Conservation (phyloP, 2,888 invertebrate species). For the Mamestra brassicae region DNA sequence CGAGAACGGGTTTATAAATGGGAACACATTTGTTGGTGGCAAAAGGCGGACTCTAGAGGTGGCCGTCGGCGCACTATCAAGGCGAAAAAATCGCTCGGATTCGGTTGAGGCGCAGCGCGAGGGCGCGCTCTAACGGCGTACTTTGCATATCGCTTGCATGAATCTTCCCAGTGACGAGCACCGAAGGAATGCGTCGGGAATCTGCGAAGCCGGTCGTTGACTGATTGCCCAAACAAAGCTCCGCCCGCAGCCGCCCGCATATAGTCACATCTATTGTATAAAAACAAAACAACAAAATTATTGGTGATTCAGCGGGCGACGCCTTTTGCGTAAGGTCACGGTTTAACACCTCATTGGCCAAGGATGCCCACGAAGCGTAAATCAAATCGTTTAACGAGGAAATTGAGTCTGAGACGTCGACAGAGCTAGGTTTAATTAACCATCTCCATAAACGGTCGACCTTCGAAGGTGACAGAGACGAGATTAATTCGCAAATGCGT, state of each 20-base stretch:
- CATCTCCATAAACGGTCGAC: conserved; percentile 80
- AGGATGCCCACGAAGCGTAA: conserved; percentile 80
- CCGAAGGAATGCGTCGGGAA: conserved; percentile 79
- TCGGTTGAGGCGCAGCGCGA: conserved; percentile 66
- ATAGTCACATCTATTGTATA: conserved; percentile 74
- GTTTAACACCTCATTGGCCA: conserved; percentile 76
- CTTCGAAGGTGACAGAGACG: conserved; percentile 76
- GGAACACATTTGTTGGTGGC: conserved; percentile 50
- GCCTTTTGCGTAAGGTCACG: conserved; percentile 85
- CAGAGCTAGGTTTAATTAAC: conserved; percentile 83
- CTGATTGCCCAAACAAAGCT: conserved; percentile 79
- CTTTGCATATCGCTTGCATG: conserved; percentile 84
- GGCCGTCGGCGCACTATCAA: conserved; percentile 62
- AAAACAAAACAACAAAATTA: conserved; percentile 78
- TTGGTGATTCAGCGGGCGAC: conserved; percentile 80
- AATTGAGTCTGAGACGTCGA: conserved; percentile 70
- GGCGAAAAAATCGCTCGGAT: conserved; percentile 69
- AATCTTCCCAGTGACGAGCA: conserved; percentile 82
- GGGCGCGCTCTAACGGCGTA: conserved; percentile 76
- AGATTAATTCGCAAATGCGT: conserved; percentile 79
- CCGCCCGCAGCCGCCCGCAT: conserved; percentile 73
- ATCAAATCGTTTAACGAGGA: conserved; percentile 83
- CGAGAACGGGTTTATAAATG: conserved; percentile 63
- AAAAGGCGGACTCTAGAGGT: conserved; percentile 30
- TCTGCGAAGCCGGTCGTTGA: conserved; percentile 80